Evolutionary conservation across 2,888 invertebrate species (phyloP), one percentile per base, ranked within the genome.

Genomic region (Scaptomyza cyrtandrae): DNA sequence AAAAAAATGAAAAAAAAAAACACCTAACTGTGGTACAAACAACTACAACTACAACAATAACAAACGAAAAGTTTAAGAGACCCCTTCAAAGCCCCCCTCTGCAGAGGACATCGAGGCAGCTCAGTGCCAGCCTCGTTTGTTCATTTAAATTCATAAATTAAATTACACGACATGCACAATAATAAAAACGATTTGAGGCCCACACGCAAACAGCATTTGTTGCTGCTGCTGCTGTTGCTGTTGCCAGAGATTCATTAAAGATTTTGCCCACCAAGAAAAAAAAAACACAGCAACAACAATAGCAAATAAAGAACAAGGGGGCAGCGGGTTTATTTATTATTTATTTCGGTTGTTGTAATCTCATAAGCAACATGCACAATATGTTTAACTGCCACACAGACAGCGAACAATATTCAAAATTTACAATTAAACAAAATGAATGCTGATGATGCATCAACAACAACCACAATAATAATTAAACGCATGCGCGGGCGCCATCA

Each of bases 401-500:
- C 50, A 41, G 48, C 41, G 43, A n/a, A 62, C 78, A 70, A 50
- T 74, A 78, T 73, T 61, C 71, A 62, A 80, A 77, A 67, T 71
- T 68, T 29, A 82, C 80, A 82, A 81, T 81, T 81, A 81, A 78
- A 81, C 77, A 74, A 85, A 62, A 80, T 81, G 81, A 86, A 83
- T 82, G 70, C 86, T 82, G 72, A 75, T 78, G 79, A 75, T 80
- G 77, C 59, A 75, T 45, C 59, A 57, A 31, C 59, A 60, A 43
- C 49, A 45, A 29, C 50, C 19, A 31, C 43, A 63, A 44, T 63
- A 54, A 58, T 46, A 56, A 35, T 35, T 69, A 65, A 75, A 86
- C 87, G 84, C 84, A 86, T 86, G 83, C 87, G 83, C 83, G 83
- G 87, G 87, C 83, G 83, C 83, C 87, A 84, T 84, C 83, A 86